Base-by-base conservation (phyloP, 2,888 invertebrate genomes). In the Pycnomerus fuliginosus region DNA sequence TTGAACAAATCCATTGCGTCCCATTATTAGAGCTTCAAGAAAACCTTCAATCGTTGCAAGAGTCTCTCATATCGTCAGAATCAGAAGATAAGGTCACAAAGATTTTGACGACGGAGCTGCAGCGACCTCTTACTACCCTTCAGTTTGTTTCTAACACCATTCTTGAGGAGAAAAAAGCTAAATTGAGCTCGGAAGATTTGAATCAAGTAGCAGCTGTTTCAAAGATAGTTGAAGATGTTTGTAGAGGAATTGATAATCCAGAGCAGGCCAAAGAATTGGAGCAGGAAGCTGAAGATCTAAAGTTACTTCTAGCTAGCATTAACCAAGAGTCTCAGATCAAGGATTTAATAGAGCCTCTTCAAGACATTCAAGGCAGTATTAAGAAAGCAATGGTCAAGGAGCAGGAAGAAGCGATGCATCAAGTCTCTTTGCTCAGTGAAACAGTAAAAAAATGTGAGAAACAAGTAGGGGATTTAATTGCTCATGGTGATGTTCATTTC, bases 261-360 rank as follows among this genome's bases (percentile, higher is more conserved):
- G 34, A 48, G 5, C 13, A 29, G 14, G 16, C 25, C 2, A n/a
- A 39, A 29, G 36, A 25, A 14, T 27, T 66, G 16, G 46, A 62
- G 30, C 28, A 39, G 15, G 33, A 50, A 15, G 47, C 50, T 3
- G 56, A 60, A 25, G 53, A 48, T 36, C 24, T 64, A 14, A 60
- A 58, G 48, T 50, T 49, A 7, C 35, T 61, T 17, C 46, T 63
- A 4, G 69, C 65, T 3, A 68, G 67, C 45, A 66, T 71, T 8
- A 71, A 71, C 44, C 64, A 68, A 49, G 71, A 71, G 32, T 71
- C 71, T 1, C 61, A 61, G 32, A 60, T 69, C n/a, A 70, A 70
- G 53, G 68, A 67, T 43, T 63, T 72, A 29, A 56, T 68, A 16
- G 70, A 74, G 44, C 71, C 75, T 1, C 48, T 71, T 2, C 70